Evolutionary conservation across 1,140 invertebrate genomes (phyloP).

Genomic region (Eueides isabella): DNA sequence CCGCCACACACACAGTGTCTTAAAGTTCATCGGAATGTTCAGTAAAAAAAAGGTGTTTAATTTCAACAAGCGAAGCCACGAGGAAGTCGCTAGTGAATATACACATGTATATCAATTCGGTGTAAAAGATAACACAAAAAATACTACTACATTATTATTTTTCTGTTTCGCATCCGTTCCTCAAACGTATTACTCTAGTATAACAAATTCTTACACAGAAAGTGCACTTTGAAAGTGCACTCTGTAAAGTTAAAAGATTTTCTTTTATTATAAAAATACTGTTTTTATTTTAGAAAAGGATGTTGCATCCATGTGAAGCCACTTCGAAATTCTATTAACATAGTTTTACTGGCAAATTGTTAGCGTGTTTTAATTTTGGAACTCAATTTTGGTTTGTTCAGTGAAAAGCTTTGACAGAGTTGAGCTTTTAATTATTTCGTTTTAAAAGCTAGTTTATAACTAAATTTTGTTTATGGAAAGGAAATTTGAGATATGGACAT

Average conservation of each 20-base stretch:
- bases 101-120: too few relatives aligned
- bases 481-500: too few relatives aligned
- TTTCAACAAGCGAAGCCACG: too few relatives aligned
- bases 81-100: too few relatives aligned
- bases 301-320: background rate
- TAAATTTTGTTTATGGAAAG: background rate
- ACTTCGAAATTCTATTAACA: background rate
- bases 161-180: background rate
- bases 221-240: background rate
- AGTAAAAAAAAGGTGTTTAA: too few relatives aligned
- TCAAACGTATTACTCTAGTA: background rate
- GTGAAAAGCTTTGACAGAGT: background rate
- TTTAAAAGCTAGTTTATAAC: background rate
- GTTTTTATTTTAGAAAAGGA: background rate
- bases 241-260: background rate
- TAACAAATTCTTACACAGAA: background rate
- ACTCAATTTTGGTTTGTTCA: background rate
- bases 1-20: too few relatives aligned
- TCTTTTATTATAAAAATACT: background rate
- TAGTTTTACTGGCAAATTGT: slow-evolving; percentile 5
- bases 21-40: too few relatives aligned
- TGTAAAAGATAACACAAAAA: background rate
- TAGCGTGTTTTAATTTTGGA: background rate
- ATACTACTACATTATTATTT: background rate
- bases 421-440: background rate